phyloP scores from a whole-genome alignment of 1,140 invertebrate genomes.

The Ephestia elutella region DNA sequence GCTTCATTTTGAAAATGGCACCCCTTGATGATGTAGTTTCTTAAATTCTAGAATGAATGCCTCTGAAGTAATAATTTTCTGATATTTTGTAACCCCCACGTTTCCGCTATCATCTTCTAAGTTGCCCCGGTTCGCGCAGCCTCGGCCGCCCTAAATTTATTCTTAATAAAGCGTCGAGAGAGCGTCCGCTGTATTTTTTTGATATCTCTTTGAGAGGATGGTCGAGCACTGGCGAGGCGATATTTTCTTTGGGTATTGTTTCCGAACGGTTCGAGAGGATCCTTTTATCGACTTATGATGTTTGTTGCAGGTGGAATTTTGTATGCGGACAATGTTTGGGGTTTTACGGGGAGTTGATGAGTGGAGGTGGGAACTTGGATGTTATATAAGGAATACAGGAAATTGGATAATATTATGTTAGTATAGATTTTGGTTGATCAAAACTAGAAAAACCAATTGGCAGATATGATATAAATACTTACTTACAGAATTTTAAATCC shows the following conservation, averaged over 20 bases:
- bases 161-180: conserved; percentile 67
- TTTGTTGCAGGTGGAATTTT: neutral
- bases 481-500: too few species aligned
- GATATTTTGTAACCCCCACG: too few species aligned
- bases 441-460: too few species aligned
- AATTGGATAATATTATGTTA: too few species aligned
- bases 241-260: conserved; percentile 37
- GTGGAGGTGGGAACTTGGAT: too few species aligned
- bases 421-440: too few species aligned
- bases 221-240: conserved; percentile 31
- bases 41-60: too few species aligned
- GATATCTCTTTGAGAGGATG: conserved; percentile 60
- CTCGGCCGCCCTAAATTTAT: conserved; percentile 59
- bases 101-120: conserved; percentile 9
- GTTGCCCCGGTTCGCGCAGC: conserved; percentile 19
- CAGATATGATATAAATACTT: too few species aligned
- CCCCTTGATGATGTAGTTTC: too few species aligned
- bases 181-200: conserved; percentile 66
- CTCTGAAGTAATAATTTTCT: too few species aligned
- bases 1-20: too few species aligned
- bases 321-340: neutral
- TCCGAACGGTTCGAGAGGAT: neutral
- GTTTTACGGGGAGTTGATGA: neutral
- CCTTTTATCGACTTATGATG: neutral
- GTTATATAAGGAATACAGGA: too few species aligned